phyloP scores from a whole-genome alignment of 2,113 vertebrate species.

The Camelus dromedarius region DNA sequence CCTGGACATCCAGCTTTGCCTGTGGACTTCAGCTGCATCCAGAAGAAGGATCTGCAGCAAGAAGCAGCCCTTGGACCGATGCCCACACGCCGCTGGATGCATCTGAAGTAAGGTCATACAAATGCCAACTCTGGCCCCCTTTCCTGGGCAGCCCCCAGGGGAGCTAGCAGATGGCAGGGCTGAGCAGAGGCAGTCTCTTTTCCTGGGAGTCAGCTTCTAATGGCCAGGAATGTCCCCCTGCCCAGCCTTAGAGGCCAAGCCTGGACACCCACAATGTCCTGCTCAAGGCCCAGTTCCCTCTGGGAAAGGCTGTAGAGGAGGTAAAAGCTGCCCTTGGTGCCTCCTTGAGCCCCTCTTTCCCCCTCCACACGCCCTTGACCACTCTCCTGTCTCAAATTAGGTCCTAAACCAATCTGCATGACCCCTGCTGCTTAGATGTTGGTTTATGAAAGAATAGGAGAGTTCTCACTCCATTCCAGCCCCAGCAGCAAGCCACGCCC shows the following conservation, averaged over 20 bases:
- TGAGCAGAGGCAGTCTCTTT: neutral
- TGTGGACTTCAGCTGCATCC: neutral
- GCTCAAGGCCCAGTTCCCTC: neutral
- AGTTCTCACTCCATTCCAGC: neutral
- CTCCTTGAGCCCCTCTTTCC: neutral
- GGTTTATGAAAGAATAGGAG: neutral
- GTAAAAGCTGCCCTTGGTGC: no score
- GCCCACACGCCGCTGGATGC: no score
- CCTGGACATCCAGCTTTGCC: neutral
- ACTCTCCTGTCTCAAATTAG: rapidly evolving
- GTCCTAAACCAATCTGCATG: neutral
- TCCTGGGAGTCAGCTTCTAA: neutral
- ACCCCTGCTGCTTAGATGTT: neutral
- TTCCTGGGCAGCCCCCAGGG: neutral
- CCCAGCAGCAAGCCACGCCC: neutral
- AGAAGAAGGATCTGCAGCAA: neutral
- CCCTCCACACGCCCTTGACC: no score
- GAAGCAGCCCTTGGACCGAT: neutral
- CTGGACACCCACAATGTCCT: no score
- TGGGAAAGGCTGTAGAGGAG: neutral
- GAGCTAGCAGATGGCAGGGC: neutral
- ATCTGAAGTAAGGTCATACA: neutral
- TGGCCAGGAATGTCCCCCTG: no score
- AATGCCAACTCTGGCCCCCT: neutral
- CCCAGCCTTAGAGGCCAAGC: neutral